Conservation (phyloP, 2,113 vertebrate species). For the Laterallus jamaicensis region DNA sequence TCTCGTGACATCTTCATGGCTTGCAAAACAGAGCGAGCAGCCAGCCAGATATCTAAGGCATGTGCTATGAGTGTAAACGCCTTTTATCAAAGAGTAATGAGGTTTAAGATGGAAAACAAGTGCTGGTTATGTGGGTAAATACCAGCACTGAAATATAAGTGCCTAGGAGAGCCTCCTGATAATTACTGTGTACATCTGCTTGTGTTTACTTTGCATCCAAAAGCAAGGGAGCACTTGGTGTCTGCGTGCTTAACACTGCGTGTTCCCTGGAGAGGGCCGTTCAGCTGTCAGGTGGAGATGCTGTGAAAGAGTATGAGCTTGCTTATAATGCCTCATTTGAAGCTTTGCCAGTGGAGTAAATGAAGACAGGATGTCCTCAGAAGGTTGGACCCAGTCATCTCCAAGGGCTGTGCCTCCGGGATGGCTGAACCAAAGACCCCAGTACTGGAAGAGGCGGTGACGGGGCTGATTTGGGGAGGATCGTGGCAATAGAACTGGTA, state of each 20-base stretch:
- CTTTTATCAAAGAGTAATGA: background rate
- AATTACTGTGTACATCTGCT: background rate
- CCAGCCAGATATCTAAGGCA: background rate
- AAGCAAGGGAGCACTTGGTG: rapidly evolving
- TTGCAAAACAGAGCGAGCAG: rapidly evolving
- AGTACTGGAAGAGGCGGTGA: rapidly evolving
- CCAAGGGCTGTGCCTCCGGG: background rate
- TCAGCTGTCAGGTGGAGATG: background rate
- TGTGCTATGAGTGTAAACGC: rapidly evolving
- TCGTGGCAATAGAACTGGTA: rapidly evolving
- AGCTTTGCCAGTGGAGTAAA: background rate
- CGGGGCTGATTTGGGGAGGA: background rate
- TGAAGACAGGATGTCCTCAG: background rate
- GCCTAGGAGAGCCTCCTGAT: background rate
- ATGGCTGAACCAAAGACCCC: rapidly evolving
- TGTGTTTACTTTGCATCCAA: background rate
- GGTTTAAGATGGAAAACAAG: background rate
- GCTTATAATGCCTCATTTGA: background rate
- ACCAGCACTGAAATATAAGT: background rate
- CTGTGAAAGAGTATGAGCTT: background rate
- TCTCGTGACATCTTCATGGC: background rate
- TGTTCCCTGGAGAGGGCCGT: background rate
- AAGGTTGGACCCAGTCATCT: background rate
- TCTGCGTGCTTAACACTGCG: rapidly evolving
- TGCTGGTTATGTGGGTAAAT: rapidly evolving